These are phyloP conservation scores for Misgurnus anguillicaudatus DNA, from an alignment of 2,113 vertebrate genomes.

Conservation along the genomic window DNA sequence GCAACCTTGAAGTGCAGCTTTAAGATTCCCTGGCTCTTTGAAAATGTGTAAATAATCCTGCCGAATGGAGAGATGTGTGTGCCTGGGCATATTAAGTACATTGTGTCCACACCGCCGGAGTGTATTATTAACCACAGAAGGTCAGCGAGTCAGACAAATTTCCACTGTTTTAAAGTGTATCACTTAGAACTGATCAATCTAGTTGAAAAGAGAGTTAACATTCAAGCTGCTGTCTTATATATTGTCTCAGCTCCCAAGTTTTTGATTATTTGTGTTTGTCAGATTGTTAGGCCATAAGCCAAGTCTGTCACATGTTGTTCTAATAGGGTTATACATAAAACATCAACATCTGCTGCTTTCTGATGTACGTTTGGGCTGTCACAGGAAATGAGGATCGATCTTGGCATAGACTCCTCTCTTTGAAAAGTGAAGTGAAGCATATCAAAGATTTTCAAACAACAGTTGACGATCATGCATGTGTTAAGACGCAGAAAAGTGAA, in stretches of 20 bases:
- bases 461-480: not conserved
- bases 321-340: constrained; percentile 56
- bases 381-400: constrained; percentile 22
- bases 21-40: constrained; percentile 36
- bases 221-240: constrained; percentile 3
- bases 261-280: constrained; percentile 30
- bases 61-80: constrained; percentile 36
- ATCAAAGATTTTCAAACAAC: not conserved
- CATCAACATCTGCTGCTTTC: constrained; percentile 48
- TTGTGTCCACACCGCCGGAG: constrained; percentile 6
- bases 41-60: constrained; percentile 48
- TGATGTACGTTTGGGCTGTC: constrained; percentile 17
- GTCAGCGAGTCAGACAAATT: constrained; percentile 52
- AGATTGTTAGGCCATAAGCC: constrained; percentile 31
- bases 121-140: constrained; percentile 53
- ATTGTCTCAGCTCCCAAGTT: not conserved
- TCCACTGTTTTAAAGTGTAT: constrained; percentile 35
- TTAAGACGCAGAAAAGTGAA: not conserved
- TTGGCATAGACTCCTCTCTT: not conserved
- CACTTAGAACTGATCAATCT: not conserved
- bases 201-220: constrained; percentile 20
- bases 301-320: constrained; percentile 29
- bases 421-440: not conserved
- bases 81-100: constrained; percentile 42
- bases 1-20: not conserved